Evolutionary conservation across 2,888 invertebrate species (phyloP).

Genomic region (Metacarcinus magister): DNA sequence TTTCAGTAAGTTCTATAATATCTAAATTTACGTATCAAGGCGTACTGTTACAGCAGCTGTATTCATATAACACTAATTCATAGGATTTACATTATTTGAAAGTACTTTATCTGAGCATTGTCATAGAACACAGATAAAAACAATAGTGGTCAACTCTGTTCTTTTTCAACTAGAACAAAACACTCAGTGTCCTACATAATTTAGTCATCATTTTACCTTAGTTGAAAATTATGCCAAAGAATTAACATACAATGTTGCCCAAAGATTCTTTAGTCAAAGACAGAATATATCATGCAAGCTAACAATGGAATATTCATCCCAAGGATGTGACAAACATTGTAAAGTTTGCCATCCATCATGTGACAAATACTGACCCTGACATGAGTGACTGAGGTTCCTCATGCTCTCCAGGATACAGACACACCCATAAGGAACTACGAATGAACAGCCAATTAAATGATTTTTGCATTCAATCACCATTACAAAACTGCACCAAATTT

Average conservation of each 20-base stretch:
- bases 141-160: background rate
- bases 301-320: background rate
- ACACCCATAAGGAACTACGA: constrained; percentile 13
- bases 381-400: constrained; percentile 1
- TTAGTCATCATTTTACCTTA: background rate
- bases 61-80: constrained; percentile 36
- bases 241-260: background rate
- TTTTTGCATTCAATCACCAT: background rate
- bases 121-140: constrained; percentile 23
- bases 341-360: background rate
- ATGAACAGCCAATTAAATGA: background rate
- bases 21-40: constrained; percentile 51
- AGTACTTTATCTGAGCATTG: constrained; percentile 46
- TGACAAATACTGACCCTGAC: background rate
- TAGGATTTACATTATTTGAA: constrained; percentile 1
- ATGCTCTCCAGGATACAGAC: background rate
- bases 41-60: constrained; percentile 41
- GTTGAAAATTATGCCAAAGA: background rate
- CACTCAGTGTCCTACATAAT: constrained; percentile 6
- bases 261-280: background rate
- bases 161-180: background rate
- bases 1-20: constrained; percentile 29
- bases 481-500: background rate
- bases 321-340: background rate
- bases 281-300: background rate